These are phyloP conservation scores for Acinonyx jubatus DNA, from an alignment of 2,113 vertebrate species.

Conservation along the genomic window DNA sequence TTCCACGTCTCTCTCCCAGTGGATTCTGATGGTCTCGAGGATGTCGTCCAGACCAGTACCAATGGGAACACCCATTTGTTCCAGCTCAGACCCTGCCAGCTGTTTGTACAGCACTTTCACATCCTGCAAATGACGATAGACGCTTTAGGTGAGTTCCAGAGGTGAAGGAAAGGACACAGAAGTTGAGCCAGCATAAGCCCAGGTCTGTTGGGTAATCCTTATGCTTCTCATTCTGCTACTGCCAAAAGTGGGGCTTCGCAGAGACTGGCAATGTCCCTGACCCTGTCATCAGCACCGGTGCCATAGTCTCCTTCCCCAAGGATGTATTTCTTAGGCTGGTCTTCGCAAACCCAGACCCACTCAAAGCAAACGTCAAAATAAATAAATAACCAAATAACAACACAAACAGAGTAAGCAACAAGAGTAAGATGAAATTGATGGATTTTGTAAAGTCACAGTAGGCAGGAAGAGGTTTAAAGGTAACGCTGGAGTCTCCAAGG, in stretches of 20 bases:
- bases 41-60: conserved; percentile 93
- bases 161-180: not conserved
- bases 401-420: not conserved
- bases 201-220: not conserved
- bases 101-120: conserved; percentile 93
- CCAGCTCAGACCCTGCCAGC: conserved; percentile 91
- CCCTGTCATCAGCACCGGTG: not conserved
- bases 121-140: conserved; percentile 85
- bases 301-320: not conserved
- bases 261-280: not conserved
- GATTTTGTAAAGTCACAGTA: not conserved
- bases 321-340: not conserved
- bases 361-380: not conserved
- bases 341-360: not conserved
- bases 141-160: not conserved
- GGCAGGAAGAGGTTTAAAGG: not conserved
- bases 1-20: conserved; percentile 95
- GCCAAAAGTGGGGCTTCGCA: not conserved
- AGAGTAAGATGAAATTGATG: not conserved
- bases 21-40: conserved; percentile 91
- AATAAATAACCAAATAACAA: not conserved
- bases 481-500: not conserved
- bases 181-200: not conserved
- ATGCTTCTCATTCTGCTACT: not conserved
- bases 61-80: conserved; percentile 89